These are phyloP conservation scores for Scaptomyza pallida DNA, from an alignment of 1,140 invertebrate species.

Conservation along the genomic window DNA sequence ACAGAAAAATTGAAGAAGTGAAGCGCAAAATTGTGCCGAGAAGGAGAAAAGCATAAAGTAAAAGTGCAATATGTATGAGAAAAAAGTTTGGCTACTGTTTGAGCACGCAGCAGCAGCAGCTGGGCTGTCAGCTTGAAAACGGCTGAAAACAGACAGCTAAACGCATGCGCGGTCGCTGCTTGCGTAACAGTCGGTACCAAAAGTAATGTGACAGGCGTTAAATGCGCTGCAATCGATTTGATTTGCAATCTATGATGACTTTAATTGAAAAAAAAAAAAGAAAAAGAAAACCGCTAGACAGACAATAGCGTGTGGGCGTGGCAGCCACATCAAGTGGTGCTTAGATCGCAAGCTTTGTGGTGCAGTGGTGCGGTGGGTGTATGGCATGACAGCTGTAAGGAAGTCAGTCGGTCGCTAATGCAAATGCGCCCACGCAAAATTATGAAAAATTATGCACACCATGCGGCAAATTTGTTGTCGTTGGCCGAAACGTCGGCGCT, in stretches of 20 bases:
- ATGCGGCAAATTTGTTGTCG: conserved; percentile 57
- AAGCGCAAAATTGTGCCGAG: conserved; percentile 53
- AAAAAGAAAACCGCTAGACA: conserved; percentile 51
- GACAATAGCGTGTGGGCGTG: conserved; percentile 45
- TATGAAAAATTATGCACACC: conserved; percentile 75
- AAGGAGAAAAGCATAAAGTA: conserved; percentile 54
- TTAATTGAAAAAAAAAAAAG: conserved; percentile 73
- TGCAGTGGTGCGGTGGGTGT: conserved; percentile 37
- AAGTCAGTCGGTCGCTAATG: conserved; percentile 74
- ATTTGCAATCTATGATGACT: conserved; percentile 75
- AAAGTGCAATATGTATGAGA: conserved; percentile 41
- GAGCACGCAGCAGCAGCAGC: background rate
- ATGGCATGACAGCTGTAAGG: conserved; percentile 67
- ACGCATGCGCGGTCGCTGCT: conserved; percentile 40
- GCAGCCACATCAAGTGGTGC: conserved; percentile 37
- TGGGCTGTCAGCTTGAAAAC: conserved; percentile 6
- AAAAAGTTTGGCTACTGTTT: conserved; percentile 33
- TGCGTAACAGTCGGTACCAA: conserved; percentile 61
- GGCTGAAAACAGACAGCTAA: conserved; percentile 1
- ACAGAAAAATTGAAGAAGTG: conserved; percentile 39
- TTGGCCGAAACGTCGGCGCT: conserved; percentile 33
- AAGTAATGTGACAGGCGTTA: conserved; percentile 79
- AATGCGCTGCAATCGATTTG: conserved; percentile 77
- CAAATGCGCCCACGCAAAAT: conserved; percentile 57
- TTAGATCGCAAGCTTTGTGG: conserved; percentile 22